These are phyloP conservation scores for Apteryx mantelli DNA, from an alignment of 2,113 vertebrate species.

Conservation along the genomic window DNA sequence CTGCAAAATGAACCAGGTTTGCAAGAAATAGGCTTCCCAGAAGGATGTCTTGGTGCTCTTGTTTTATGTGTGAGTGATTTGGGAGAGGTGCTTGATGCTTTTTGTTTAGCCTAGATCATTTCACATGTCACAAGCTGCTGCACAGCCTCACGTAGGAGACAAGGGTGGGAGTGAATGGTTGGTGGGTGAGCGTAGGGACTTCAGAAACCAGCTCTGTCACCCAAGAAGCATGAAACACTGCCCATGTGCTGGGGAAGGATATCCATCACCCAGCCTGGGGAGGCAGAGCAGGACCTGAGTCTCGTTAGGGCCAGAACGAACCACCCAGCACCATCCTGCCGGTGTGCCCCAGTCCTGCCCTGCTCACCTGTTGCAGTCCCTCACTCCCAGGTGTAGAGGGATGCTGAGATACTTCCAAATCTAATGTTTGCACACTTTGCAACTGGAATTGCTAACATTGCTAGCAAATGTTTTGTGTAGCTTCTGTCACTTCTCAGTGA, in stretches of 20 bases:
- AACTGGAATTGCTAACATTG: neutral
- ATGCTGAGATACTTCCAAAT: neutral
- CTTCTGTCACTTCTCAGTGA: neutral
- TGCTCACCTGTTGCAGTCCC: neutral
- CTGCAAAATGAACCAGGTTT: neutral
- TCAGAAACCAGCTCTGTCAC: neutral
- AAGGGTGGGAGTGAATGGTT: neutral
- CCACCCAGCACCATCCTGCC: neutral
- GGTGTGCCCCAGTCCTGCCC: neutral
- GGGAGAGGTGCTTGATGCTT: neutral
- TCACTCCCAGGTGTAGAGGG: too few species aligned
- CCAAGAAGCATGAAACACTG: neutral
- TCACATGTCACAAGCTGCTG: neutral
- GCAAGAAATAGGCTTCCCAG: rapidly evolving
- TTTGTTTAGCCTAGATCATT: neutral
- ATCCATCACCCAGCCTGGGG: neutral
- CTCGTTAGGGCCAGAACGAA: neutral
- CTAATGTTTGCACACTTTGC: neutral
- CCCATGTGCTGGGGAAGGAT: neutral
- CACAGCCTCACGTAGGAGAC: neutral
- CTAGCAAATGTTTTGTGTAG: neutral
- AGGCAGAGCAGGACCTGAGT: neutral
- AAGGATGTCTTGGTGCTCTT: neutral
- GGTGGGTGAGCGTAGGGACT: too few species aligned
- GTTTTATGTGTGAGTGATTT: neutral